Evolutionary conservation across 1,140 invertebrate genomes (phyloP).

Genomic region (Pomacea maculata): DNA sequence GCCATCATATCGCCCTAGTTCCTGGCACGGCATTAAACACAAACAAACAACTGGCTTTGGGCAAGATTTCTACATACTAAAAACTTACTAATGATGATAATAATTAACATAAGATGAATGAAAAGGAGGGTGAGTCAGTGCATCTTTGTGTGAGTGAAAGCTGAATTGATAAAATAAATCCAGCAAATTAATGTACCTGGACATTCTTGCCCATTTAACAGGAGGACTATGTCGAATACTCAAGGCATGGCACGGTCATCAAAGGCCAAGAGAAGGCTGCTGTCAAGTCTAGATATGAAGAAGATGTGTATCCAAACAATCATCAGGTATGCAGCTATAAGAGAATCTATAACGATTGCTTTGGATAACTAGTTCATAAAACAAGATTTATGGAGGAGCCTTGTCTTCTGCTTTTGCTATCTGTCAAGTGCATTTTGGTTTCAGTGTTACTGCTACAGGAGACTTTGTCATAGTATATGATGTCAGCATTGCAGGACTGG

Average conservation of each 20-base stretch:
- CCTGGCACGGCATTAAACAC: too few relatives aligned
- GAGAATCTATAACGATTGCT: too few relatives aligned
- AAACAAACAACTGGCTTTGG: background rate
- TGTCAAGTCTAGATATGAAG: conserved; percentile 91
- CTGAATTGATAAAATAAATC: too few relatives aligned
- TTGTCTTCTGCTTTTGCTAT: too few relatives aligned
- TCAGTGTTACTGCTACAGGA: too few relatives aligned
- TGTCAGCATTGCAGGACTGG: background rate
- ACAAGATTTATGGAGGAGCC: too few relatives aligned
- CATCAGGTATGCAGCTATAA: conserved; percentile 73
- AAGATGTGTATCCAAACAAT: conserved; percentile 92
- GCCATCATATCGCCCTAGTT: too few relatives aligned
- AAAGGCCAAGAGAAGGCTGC: conserved; percentile 88
- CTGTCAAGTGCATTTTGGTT: too few relatives aligned
- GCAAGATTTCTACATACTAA: background rate
- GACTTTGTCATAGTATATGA: background rate
- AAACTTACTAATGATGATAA: background rate
- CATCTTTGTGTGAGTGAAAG: too few relatives aligned
- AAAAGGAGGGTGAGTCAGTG: too few relatives aligned
- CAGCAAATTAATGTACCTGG: conserved; percentile 5
- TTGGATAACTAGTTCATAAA: too few relatives aligned
- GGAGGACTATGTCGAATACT: conserved; percentile 97
- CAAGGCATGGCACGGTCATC: conserved; percentile 85
- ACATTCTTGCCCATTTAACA: conserved; percentile 30
- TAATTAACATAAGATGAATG: background rate